These are phyloP conservation scores for Lapara coniferarum DNA, from an alignment of 2,888 invertebrate species.

Conservation along the genomic window DNA sequence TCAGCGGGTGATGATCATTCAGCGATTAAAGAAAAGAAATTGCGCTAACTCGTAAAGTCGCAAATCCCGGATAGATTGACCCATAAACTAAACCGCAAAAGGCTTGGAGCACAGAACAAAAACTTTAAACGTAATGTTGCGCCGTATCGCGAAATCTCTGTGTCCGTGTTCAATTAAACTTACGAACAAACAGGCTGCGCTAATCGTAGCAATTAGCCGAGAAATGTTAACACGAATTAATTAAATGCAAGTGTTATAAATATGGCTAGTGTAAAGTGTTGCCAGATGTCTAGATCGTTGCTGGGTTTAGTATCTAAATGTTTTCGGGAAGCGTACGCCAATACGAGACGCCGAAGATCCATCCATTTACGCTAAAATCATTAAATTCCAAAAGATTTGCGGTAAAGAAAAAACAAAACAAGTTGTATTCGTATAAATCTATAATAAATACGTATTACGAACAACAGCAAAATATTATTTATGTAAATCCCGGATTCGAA, in stretches of 20 bases:
- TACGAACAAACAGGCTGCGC: conserved; percentile 37
- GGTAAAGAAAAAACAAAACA: too few species aligned
- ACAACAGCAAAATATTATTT: too few species aligned
- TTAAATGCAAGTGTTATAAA: conserved; percentile 30
- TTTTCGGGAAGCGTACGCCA: too few species aligned
- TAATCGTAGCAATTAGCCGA: conserved; percentile 42
- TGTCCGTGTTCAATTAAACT: conserved; percentile 15
- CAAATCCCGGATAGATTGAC: conserved; percentile 12
- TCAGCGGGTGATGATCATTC: too few species aligned
- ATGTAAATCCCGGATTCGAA: too few species aligned
- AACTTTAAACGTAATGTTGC: conserved; percentile 1
- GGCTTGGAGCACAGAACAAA: not conserved
- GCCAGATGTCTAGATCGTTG: too few species aligned
- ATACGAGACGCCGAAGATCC: too few species aligned
- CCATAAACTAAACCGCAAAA: conserved; percentile 3
- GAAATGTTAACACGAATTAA: conserved; percentile 45
- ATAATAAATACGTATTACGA: too few species aligned
- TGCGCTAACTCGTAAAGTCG: not conserved
- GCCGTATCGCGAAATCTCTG: conserved; percentile 9
- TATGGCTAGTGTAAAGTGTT: not conserved
- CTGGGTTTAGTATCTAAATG: too few species aligned
- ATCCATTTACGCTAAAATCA: too few species aligned
- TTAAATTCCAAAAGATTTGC: too few species aligned
- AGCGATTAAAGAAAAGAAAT: not conserved
- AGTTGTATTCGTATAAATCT: too few species aligned